A percentile compares a stretch with the other conserved stretches of the same genome.
phyloP scores from a whole-genome alignment of 92 coral and sea anemone species.

The Palythoa grandiflora region DNA sequence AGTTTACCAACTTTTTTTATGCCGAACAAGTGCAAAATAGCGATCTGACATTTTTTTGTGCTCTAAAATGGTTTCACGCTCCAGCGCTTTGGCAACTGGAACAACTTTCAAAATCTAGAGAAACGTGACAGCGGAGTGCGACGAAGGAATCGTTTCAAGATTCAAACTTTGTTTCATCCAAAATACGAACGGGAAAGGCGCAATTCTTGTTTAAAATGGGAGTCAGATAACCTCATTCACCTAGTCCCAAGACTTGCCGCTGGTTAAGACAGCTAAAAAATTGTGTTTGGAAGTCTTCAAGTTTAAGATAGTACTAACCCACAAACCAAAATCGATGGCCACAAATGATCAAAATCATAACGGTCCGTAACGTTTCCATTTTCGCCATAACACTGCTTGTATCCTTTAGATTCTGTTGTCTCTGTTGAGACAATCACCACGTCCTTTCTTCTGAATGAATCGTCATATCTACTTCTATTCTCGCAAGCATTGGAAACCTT shows the following conservation, averaged over 20 bases:
- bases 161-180: not conserved
- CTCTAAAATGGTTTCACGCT: not conserved
- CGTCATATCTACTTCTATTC: not conserved
- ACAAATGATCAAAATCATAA: constrained; percentile 36
- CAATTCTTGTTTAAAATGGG: not conserved
- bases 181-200: not conserved
- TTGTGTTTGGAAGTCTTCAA: not conserved
- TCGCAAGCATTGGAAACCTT: constrained; percentile 5
- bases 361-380: constrained; percentile 25
- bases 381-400: not conserved
- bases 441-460: not conserved
- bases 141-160: not conserved
- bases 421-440: not conserved
- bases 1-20: not conserved
- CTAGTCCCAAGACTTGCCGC: not conserved
- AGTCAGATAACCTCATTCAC: not conserved
- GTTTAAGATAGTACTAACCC: not conserved
- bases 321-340: constrained; percentile 36
- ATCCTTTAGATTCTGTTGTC: not conserved
- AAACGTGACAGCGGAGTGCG: not conserved
- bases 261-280: constrained; percentile 18
- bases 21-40: not conserved
- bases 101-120: not conserved
- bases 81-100: not conserved
- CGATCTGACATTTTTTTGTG: not conserved